Conservation (phyloP, 2,113 vertebrate genomes). For the Scolopax mira region DNA sequence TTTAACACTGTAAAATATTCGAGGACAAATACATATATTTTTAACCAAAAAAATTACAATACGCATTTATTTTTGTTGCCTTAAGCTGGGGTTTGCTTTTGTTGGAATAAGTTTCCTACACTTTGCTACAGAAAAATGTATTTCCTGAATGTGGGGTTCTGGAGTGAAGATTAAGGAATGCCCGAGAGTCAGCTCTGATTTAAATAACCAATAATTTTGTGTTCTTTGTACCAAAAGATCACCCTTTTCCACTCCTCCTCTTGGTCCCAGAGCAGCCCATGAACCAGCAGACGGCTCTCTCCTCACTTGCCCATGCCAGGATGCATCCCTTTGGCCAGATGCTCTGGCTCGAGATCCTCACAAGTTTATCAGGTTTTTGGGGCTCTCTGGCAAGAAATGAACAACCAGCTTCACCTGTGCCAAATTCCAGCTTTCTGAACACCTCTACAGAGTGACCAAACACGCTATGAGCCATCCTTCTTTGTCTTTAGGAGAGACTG, state of each 20-base stretch:
- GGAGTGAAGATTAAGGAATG: neutral
- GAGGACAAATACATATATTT: neutral
- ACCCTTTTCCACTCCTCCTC: neutral
- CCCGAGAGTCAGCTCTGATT: neutral
- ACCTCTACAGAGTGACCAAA: neutral
- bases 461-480: neutral
- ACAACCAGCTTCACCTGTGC: neutral
- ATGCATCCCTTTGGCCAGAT: neutral
- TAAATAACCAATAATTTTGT: neutral
- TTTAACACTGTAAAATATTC: neutral
- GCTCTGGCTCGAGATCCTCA: neutral
- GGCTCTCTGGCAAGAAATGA: neutral
- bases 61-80: neutral
- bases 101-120: neutral
- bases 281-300: neutral
- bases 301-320: neutral
- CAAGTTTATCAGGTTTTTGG: neutral
- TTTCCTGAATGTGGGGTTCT: neutral
- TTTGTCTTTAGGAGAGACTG: neutral
- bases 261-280: neutral
- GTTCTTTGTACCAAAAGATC: no score
- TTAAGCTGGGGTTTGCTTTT: neutral
- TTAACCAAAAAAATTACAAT: neutral
- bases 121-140: neutral
- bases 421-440: neutral